Evolutionary conservation across 1,140 invertebrate genomes (phyloP).

Genomic region (Trinorchestia longiramus): DNA sequence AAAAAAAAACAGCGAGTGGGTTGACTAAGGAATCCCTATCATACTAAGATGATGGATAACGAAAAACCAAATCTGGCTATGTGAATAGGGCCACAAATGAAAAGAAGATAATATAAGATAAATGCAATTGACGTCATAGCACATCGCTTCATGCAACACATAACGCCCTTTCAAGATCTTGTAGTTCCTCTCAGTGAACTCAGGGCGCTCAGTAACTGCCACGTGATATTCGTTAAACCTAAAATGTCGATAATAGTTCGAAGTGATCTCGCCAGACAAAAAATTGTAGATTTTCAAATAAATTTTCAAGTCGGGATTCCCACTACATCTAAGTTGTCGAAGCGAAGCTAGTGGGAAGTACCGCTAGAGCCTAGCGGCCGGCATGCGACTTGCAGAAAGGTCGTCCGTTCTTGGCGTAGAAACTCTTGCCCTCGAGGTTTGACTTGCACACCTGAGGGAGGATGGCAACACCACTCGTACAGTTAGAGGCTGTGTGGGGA

Average conservation of each 20-base stretch:
- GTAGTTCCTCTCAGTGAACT: not conserved
- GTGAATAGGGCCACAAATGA: not conserved
- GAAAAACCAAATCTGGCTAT: not conserved
- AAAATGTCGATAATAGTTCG: not conserved
- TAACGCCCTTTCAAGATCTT: not conserved
- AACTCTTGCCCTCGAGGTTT: constrained; percentile 98
- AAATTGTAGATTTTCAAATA: not conserved
- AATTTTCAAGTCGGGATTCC: not conserved
- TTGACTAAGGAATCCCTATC: not conserved
- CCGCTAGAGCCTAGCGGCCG: constrained; percentile 70
- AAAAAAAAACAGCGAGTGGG: not conserved
- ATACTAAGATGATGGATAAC: not conserved
- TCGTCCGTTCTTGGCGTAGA: constrained; percentile 96
- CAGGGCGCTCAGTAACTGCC: not conserved
- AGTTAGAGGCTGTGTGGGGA: not conserved
- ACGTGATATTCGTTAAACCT: not conserved
- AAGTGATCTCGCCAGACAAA: not conserved
- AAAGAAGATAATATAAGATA: not conserved
- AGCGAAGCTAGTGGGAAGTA: not conserved
- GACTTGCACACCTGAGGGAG: constrained; percentile 94
- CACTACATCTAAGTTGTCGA: not conserved
- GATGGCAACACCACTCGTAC: constrained; percentile 56
- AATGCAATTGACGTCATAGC: not conserved
- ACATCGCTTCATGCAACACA: not conserved
- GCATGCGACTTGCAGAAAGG: constrained; percentile 99